phyloP scores from a whole-genome alignment of 2,797 vertebrate species.

The Falco biarmicus region DNA sequence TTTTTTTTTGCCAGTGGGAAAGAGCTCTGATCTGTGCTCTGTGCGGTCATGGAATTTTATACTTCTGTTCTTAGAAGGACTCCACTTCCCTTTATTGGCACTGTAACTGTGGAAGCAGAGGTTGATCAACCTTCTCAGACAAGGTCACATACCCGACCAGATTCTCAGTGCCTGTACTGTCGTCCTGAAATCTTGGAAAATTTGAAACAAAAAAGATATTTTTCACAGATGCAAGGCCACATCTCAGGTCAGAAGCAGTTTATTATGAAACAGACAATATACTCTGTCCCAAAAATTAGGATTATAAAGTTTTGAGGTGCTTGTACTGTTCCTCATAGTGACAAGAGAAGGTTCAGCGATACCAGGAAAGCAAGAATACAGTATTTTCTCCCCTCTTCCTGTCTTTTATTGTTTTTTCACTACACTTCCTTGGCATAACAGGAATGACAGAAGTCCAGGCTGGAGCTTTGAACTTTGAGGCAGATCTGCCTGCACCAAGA shows the following conservation, averaged over 20 bases:
- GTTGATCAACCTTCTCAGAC: neutral
- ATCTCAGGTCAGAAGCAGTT: neutral
- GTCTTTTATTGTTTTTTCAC: neutral
- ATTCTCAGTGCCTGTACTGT: neutral
- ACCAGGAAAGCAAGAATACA: neutral
- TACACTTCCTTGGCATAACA: neutral
- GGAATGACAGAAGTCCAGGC: neutral
- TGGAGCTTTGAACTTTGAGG: neutral
- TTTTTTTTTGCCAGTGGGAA: neutral
- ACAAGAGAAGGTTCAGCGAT: neutral
- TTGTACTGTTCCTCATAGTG: neutral
- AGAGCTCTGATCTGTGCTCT: neutral
- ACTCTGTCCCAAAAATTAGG: neutral
- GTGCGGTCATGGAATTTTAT: neutral
- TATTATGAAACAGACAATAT: neutral
- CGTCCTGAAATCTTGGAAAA: neutral
- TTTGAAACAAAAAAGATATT: neutral
- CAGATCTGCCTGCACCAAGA: neutral
- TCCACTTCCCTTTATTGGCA: neutral
- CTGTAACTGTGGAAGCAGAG: neutral
- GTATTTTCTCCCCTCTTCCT: neutral
- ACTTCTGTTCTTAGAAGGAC: neutral
- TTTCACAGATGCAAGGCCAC: neutral
- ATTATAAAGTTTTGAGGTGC: neutral
- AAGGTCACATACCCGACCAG: neutral